These are phyloP conservation scores for Oreonectes daqikongensis DNA, from an alignment of 2,797 vertebrate genomes.

Conservation along the genomic window DNA sequence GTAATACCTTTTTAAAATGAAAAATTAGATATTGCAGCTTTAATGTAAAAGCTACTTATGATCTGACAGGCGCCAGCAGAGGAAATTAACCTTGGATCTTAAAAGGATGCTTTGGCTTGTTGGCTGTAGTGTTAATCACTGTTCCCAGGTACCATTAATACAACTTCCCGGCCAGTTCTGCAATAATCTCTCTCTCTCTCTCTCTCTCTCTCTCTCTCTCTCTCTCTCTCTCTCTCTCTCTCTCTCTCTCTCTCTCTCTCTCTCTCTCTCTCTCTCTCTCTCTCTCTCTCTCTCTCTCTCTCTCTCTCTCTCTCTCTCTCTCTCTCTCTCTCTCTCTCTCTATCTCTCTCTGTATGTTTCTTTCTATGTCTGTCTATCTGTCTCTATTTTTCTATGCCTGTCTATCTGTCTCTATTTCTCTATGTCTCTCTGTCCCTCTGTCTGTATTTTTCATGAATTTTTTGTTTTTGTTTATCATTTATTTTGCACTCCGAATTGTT, in stretches of 20 bases:
- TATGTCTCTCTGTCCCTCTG: too few species aligned
- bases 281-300: too few species aligned
- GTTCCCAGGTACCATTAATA: neutral
- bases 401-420: too few species aligned
- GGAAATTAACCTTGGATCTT: constrained; percentile 9
- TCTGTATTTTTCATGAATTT: too few species aligned
- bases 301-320: too few species aligned
- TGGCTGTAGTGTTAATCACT: neutral
- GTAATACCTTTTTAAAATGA: neutral
- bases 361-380: too few species aligned
- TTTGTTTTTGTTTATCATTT: too few species aligned
- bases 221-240: neutral
- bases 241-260: neutral
- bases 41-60: neutral
- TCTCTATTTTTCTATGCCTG: too few species aligned
- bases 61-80: neutral
- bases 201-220: neutral
- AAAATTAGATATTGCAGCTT: neutral
- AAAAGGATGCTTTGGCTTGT: constrained; percentile 23
- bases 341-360: too few species aligned
- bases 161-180: constrained; percentile 1
- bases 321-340: too few species aligned
- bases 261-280: neutral
- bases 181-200: neutral
- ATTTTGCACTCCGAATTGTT: neutral